Evolutionary conservation across 1,140 invertebrate species (phyloP).

Genomic region (Dufourea novaeangliae): DNA sequence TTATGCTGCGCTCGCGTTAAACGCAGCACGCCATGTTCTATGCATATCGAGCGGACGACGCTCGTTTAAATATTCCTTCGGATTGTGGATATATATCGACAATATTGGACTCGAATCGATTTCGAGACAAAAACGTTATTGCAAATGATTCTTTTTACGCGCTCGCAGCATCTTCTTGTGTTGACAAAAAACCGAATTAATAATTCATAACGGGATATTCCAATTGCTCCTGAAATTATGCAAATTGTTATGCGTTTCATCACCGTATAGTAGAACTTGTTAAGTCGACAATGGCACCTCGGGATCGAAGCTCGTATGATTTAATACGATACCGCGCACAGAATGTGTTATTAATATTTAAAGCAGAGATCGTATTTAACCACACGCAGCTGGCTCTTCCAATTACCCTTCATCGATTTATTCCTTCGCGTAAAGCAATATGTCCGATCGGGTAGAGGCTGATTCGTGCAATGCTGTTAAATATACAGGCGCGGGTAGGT

Average conservation of each 20-base stretch:
- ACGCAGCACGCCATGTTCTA: neutral
- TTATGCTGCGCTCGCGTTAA: neutral
- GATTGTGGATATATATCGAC: too few relatives aligned
- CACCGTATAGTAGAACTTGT: neutral
- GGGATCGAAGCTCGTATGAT: neutral
- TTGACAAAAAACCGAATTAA: neutral
- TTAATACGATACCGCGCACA: neutral
- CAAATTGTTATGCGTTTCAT: neutral
- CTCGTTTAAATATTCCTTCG: neutral
- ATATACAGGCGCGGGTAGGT: neutral
- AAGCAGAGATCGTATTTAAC: neutral
- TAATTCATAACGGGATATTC: neutral
- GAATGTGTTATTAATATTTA: slow-evolving; percentile 29
- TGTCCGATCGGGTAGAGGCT: neutral
- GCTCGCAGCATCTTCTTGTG: neutral
- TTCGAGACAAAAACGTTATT: neutral
- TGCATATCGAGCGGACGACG: neutral
- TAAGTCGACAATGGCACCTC: slow-evolving; percentile 31
- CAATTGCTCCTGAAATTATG: slow-evolving; percentile 12
- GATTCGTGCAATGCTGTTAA: slow-evolving; percentile 19
- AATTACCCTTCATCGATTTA: slow-evolving; percentile 40
- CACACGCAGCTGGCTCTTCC: slow-evolving; percentile 10
- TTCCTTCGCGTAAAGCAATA: neutral
- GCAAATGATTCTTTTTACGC: neutral
- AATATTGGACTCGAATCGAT: neutral